Evolutionary conservation across 2,888 invertebrate species (phyloP), one percentile per base, ranked within the genome.

Genomic region (Drosophila nigricruria): DNA sequence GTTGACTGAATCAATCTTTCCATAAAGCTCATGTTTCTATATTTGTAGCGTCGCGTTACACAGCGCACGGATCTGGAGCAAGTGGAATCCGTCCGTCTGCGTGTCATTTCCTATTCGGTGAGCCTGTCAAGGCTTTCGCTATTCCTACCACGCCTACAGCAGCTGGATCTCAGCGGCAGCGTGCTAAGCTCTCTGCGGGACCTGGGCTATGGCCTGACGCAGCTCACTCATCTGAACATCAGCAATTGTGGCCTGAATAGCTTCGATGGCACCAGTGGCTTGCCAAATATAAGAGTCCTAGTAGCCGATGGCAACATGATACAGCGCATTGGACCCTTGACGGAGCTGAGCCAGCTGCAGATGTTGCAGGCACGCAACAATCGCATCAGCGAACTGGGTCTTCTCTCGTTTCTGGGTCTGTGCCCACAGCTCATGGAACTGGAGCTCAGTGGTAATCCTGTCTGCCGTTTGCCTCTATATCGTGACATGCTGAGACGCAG

Each of bases 201-300:
- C 85, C 93, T 96, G 23, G 96, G 96, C 23, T 95, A 94, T 74
- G 95, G 95, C 27, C 92, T 96, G 70, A 93, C 93, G 56, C 94
- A 94, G 52, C 74, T 93, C 20, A 90, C 87, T 73, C 90, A 91
- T 50, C 89, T 95, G 56, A 93, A 93, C 82, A 94, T 96, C 8
- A 94, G 95, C 80, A 94, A 95, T 47, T 96, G 96, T 86, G 94
- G 95, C 0, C 90, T 96, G 58, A 94, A 93, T 23, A 94, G 94
- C 73, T 93, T 96, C 72, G 96, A 96, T 82, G 96, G 96, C 9
- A 94, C 95, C 8, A 95, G 95, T 93, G 95, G 95, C 0, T 90
- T 96, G 66, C 94, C 94, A 5, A 93, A 93, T 27, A 89, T 96
- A 20, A 93, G 94, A 52, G 95, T 95, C 63, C 92, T 96, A 14